phyloP scores from a whole-genome alignment of 92 coral and sea anemone species.

The Virgularia gustaviana region DNA sequence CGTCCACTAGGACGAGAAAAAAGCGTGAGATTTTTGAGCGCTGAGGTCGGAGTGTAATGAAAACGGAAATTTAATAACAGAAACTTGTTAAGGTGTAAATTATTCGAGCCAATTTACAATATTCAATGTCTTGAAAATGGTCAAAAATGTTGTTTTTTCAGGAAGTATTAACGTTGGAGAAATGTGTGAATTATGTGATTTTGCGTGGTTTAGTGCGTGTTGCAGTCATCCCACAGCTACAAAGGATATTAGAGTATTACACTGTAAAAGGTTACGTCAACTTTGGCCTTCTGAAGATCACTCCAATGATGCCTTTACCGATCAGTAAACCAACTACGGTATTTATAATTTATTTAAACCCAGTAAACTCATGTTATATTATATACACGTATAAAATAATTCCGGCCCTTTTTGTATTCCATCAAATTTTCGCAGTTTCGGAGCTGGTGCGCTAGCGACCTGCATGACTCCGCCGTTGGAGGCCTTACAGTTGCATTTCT shows the following conservation, averaged over 20 bases:
- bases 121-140: not conserved
- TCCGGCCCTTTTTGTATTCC: no score
- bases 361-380: no score
- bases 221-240: slow-evolving; percentile 63
- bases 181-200: slow-evolving; percentile 68
- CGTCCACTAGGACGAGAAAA: no score
- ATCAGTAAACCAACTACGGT: not conserved
- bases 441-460: no score
- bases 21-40: no score
- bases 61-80: no score
- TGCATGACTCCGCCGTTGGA: no score
- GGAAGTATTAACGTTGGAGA: slow-evolving; percentile 72
- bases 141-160: no score
- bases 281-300: slow-evolving; percentile 63
- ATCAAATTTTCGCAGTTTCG: no score
- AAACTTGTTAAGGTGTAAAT: not conserved
- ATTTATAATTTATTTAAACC: not conserved
- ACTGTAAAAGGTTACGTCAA: slow-evolving; percentile 76
- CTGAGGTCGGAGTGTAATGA: no score
- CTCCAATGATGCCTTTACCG: slow-evolving; percentile 28
- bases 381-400: no score
- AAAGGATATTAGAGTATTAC: slow-evolving; percentile 54
- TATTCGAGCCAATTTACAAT: not conserved
- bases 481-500: no score
- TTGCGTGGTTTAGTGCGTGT: slow-evolving; percentile 81